phyloP scores from a whole-genome alignment of 2,113 vertebrate genomes.

The Rhagologus leucostigma region DNA sequence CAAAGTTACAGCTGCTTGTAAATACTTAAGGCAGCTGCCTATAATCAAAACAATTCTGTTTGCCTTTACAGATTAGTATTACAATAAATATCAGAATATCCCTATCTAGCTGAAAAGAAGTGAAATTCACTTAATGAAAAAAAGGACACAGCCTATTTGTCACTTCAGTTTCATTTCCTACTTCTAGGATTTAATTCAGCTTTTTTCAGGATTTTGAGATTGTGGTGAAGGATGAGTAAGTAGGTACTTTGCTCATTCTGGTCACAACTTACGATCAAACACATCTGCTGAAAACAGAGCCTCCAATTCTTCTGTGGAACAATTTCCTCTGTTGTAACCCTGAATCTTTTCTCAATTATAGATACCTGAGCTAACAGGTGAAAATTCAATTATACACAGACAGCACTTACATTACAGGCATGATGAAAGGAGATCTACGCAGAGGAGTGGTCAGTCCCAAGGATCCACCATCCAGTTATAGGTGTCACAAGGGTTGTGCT shows the following conservation, averaged over 20 bases:
- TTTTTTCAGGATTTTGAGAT: neutral
- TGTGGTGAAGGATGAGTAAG: neutral
- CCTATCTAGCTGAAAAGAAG: neutral
- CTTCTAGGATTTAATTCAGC: neutral
- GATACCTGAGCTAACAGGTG: neutral
- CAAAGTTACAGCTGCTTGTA: slow-evolving; percentile 52
- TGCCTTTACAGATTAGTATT: neutral
- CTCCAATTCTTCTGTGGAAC: neutral
- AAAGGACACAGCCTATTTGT: neutral
- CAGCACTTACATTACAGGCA: neutral
- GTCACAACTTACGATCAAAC: neutral
- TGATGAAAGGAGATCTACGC: accelerated
- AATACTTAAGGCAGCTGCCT: slow-evolving; percentile 38
- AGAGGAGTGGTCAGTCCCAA: neutral
- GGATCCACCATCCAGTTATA: neutral
- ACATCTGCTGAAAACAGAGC: neutral
- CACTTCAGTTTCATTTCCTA: neutral
- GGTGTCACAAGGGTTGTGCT: neutral
- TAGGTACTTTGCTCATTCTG: neutral
- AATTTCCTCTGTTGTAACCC: neutral
- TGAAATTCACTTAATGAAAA: neutral
- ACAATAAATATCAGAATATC: neutral
- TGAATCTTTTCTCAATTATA: neutral
- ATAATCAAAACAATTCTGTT: neutral
- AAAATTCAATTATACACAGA: neutral